phyloP scores from a whole-genome alignment of 2,113 vertebrate species.

The Pygoscelis antarcticus region DNA sequence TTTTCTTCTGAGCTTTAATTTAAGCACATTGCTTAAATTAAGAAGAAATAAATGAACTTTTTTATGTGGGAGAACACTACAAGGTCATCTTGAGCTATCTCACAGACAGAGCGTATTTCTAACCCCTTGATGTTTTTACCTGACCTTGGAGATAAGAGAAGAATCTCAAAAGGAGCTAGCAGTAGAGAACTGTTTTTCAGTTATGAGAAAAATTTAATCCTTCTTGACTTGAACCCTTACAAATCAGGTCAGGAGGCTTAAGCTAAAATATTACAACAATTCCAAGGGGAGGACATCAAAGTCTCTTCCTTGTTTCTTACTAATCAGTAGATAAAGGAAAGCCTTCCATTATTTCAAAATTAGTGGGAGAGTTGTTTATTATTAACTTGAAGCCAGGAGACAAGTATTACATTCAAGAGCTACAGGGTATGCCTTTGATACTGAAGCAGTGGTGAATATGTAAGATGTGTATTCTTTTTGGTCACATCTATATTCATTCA shows the following conservation, averaged over 20 bases:
- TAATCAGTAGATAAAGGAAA: conserved; percentile 7
- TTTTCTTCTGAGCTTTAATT: background rate
- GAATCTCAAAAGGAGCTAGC: background rate
- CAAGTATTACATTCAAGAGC: background rate
- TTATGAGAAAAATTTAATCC: background rate
- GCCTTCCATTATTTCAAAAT: background rate
- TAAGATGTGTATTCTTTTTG: background rate
- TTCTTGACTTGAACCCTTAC: background rate
- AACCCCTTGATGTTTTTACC: conserved; percentile 1
- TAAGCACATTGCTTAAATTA: background rate
- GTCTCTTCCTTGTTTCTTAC: background rate
- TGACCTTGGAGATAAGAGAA: conserved; percentile 49
- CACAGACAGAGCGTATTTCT: background rate
- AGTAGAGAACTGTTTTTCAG: background rate
- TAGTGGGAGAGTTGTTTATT: background rate
- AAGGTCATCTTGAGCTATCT: background rate
- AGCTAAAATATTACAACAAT: conserved; percentile 20
- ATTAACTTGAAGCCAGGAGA: background rate
- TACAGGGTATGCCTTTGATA: background rate
- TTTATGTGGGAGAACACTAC: background rate
- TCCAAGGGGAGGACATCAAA: background rate
- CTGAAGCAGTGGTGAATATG: background rate
- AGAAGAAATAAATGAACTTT: background rate
- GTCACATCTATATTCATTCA: background rate
- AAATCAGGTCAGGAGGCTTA: background rate